Conservation (phyloP, 2,797 vertebrate genomes). For the Dendrocincla fuliginosa region DNA sequence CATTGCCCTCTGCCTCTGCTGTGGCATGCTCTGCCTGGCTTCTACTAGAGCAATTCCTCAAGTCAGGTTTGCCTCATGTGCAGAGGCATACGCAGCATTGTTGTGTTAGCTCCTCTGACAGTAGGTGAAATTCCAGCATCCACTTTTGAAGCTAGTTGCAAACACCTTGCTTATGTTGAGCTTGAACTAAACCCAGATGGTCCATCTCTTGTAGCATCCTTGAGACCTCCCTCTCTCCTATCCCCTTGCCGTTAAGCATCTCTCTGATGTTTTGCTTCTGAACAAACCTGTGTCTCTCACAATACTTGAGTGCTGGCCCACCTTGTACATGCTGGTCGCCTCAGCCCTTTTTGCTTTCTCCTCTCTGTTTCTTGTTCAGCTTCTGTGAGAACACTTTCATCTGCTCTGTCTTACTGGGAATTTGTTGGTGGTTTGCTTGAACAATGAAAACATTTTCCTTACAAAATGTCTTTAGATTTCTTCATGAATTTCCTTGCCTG, state of each 20-base stretch:
- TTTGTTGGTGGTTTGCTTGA: background rate
- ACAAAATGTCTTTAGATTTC: background rate
- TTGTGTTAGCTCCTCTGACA: background rate
- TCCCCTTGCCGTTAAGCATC: background rate
- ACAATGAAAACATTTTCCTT: background rate
- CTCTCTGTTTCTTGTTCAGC: background rate
- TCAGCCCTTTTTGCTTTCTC: background rate
- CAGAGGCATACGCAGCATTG: rapidly evolving
- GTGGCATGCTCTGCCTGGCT: rapidly evolving
- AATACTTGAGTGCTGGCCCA: background rate
- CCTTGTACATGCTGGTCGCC: background rate
- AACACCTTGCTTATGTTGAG: background rate
- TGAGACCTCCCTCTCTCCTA: background rate
- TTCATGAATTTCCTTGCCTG: background rate
- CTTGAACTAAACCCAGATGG: background rate
- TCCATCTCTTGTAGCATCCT: background rate
- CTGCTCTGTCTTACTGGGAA: background rate
- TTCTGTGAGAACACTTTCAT: background rate
- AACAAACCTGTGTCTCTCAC: background rate
- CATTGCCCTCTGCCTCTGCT: background rate
- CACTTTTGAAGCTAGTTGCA: background rate
- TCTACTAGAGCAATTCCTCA: background rate
- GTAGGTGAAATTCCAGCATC: background rate
- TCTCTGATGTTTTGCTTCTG: background rate
- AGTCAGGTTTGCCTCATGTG: background rate